Conservation (phyloP, 1,140 invertebrate genomes). For the Rhyacophila brunnea region DNA sequence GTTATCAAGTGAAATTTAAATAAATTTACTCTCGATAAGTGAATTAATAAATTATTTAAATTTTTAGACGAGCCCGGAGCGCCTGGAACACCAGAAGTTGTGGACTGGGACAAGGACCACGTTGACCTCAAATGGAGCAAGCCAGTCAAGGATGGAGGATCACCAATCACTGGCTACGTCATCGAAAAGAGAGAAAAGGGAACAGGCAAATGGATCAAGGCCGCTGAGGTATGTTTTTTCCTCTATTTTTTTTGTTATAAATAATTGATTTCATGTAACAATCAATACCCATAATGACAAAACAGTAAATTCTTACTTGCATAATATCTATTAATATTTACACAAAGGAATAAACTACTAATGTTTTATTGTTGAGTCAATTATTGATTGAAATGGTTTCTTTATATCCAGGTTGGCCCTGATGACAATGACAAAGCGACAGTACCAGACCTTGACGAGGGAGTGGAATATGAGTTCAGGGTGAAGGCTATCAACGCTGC, state of each 20-base stretch:
- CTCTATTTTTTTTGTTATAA: not conserved
- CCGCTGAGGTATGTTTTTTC: slow-evolving; percentile 62
- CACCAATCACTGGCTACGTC: slow-evolving; percentile 89
- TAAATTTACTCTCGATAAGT: no score
- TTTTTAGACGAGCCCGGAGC: slow-evolving; percentile 82
- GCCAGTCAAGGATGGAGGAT: slow-evolving; percentile 85
- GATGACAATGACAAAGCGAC: slow-evolving; percentile 72
- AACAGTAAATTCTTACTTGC: no score
- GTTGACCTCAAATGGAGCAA: slow-evolving; percentile 91
- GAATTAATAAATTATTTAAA: not conserved
- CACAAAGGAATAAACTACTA: no score
- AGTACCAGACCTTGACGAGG: slow-evolving; percentile 79
- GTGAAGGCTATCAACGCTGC: slow-evolving; percentile 80
- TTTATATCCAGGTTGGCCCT: slow-evolving; percentile 55
- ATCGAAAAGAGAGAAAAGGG: slow-evolving; percentile 94
- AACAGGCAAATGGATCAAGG: slow-evolving; percentile 82
- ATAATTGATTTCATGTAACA: no score
- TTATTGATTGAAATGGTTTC: not conserved
- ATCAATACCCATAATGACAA: no score
- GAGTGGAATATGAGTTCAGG: slow-evolving; percentile 84
- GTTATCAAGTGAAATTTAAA: no score
- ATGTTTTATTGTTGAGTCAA: no score
- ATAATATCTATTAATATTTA: no score
- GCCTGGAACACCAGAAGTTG: slow-evolving; percentile 82
- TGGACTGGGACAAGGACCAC: slow-evolving; percentile 94